phyloP scores from a whole-genome alignment of 2,113 vertebrate species.

The Dicrurus megarhynchus region DNA sequence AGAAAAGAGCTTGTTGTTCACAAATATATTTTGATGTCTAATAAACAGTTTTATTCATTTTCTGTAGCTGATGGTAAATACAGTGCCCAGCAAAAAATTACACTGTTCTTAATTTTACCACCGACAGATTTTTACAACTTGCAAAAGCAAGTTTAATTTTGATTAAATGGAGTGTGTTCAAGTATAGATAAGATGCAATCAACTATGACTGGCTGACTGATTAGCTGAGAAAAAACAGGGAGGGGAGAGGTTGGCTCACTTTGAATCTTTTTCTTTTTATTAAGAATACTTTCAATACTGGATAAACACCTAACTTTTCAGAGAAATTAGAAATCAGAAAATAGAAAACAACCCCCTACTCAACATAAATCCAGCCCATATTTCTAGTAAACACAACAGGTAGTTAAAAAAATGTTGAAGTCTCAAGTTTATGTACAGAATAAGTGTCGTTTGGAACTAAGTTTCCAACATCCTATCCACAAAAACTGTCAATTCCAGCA shows the following conservation, averaged over 20 bases:
- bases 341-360: not conserved
- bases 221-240: not conserved
- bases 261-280: not conserved
- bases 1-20: not conserved
- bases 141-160: not conserved
- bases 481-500: not conserved
- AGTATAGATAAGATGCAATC: not conserved
- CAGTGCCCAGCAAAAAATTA: not conserved
- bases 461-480: not conserved
- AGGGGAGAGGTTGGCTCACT: not conserved
- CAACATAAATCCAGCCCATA: not conserved
- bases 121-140: not conserved
- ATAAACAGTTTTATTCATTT: not conserved
- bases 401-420: not conserved
- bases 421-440: not conserved
- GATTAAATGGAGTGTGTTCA: not conserved
- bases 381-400: not conserved
- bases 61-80: not conserved
- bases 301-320: not conserved
- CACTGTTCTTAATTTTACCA: not conserved
- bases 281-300: not conserved
- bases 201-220: not conserved
- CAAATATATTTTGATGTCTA: not conserved
- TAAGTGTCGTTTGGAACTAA: not conserved
- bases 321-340: not conserved